Evolutionary conservation across 2,113 vertebrate species (phyloP).

Genomic region (Melospiza georgiana): DNA sequence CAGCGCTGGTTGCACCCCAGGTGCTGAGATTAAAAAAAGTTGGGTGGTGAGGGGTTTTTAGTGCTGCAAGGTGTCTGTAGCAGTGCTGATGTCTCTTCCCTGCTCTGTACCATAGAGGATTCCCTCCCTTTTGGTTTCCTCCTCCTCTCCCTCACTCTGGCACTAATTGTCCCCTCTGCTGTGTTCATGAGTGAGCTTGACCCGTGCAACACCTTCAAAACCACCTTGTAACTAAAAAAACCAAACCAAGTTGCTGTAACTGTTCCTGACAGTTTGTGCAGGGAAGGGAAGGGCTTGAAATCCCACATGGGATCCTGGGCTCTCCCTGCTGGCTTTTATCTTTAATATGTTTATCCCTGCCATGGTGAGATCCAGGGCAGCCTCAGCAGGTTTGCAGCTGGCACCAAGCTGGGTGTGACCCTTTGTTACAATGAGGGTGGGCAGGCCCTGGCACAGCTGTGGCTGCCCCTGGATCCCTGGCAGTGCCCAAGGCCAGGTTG

Average conservation of each 20-base stretch:
- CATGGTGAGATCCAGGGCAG: fast-evolving
- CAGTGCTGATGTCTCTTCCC: neutral
- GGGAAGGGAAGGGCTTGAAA: neutral
- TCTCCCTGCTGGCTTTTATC: neutral
- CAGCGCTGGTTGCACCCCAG: fast-evolving
- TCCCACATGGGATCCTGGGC: neutral
- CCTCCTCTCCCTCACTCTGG: neutral
- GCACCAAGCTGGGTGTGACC: neutral
- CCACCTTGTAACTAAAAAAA: fast-evolving
- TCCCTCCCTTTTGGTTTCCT: neutral
- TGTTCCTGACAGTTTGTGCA: neutral
- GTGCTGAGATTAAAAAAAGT: fast-evolving
- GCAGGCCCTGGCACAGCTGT: neutral
- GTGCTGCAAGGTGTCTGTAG: too few relatives aligned
- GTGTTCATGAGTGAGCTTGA: neutral
- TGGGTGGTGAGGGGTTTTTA: fast-evolving
- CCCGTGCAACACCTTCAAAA: neutral
- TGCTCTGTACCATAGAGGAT: fast-evolving
- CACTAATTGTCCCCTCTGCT: neutral
- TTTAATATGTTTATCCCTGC: neutral
- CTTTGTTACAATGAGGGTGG: neutral
- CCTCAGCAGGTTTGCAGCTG: neutral
- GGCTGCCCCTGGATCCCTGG: neutral
- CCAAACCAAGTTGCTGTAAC: neutral
- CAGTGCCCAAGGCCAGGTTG: neutral